Evolutionary conservation across 2,888 invertebrate species (phyloP).

Genomic region (Rhagonycha fulva): DNA sequence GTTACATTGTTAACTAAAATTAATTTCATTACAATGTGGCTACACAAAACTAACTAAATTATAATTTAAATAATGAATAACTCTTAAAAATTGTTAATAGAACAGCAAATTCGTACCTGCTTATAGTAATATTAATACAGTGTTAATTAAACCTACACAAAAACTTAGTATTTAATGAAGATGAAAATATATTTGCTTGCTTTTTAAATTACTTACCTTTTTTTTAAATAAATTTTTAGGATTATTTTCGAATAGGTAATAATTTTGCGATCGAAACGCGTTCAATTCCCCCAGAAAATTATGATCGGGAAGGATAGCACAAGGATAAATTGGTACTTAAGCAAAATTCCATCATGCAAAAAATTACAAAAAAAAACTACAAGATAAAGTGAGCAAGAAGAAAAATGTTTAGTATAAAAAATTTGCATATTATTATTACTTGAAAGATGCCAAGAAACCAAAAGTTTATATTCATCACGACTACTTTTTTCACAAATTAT

Average conservation of each 20-base stretch:
- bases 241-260: not conserved
- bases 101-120: not conserved
- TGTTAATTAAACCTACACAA: not conserved
- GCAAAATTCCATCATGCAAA: constrained; percentile 24
- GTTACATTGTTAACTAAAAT: constrained; percentile 9
- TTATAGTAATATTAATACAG: not conserved
- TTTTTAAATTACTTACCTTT: not conserved
- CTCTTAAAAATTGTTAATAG: not conserved
- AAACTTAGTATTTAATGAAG: not conserved
- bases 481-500: not conserved
- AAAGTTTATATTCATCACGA: constrained; percentile 23
- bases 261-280: not conserved
- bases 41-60: not conserved
- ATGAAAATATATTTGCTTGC: not conserved
- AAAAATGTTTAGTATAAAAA: constrained; percentile 11
- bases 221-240: not conserved
- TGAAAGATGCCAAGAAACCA: constrained; percentile 5
- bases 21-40: constrained; percentile 5
- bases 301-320: not conserved
- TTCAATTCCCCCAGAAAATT: constrained; percentile 18
- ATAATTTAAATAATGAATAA: not conserved
- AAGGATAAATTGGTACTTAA: constrained; percentile 5
- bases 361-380: constrained; percentile 23
- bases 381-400: constrained; percentile 15
- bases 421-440: constrained; percentile 17